phyloP scores from a whole-genome alignment of 2,113 vertebrate species.

The Cinclus cinclus region DNA sequence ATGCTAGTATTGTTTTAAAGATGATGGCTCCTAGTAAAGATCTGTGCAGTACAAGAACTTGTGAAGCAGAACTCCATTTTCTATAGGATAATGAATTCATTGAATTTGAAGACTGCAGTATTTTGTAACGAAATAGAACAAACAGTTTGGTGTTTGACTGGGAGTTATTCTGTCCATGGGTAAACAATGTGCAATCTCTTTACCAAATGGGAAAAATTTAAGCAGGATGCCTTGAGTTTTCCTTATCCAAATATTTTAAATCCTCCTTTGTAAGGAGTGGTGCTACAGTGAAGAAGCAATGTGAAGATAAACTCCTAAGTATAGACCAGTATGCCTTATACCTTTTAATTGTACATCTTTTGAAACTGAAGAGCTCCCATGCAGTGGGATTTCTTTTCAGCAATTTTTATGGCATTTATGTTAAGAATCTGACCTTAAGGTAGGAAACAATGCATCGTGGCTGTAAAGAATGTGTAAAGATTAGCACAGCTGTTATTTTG shows the following conservation, averaged over 20 bases:
- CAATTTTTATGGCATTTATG: neutral
- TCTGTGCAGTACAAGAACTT: neutral
- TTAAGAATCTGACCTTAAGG: neutral
- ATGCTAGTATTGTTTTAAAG: neutral
- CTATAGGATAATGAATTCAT: neutral
- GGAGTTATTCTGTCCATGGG: neutral
- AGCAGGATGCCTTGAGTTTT: neutral
- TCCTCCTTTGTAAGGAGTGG: neutral
- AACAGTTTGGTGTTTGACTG: neutral
- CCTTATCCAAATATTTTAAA: neutral
- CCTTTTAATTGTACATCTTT: neutral
- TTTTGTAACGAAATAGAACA: neutral
- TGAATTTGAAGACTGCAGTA: neutral
- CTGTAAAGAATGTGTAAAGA: neutral
- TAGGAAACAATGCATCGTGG: neutral
- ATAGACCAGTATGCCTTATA: neutral
- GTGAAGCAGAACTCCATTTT: neutral
- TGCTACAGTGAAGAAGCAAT: neutral
- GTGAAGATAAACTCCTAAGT: neutral
- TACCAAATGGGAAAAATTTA: neutral
- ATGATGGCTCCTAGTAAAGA: neutral
- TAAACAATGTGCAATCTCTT: neutral
- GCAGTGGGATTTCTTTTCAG: neutral
- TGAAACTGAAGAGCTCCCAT: neutral
- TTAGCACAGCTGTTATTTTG: constrained; percentile 14